Evolutionary conservation across 2,113 vertebrate genomes (phyloP).

Genomic region (Agapornis roseicollis): DNA sequence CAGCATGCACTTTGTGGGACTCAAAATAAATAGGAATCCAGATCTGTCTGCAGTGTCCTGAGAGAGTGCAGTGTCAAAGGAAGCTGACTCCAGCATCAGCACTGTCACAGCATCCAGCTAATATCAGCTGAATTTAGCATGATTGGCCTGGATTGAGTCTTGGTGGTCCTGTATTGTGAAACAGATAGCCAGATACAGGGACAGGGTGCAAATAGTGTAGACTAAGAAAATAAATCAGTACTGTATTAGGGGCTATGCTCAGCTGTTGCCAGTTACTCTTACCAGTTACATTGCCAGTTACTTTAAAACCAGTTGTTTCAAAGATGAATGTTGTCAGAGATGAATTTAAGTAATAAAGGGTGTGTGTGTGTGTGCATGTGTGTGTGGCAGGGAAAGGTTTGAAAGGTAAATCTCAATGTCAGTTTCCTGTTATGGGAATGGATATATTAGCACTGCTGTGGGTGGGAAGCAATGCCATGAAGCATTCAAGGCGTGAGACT

Average conservation of each 20-base stretch:
- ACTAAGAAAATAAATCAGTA: not conserved
- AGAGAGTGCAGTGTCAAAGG: not conserved
- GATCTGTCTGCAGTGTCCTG: not conserved
- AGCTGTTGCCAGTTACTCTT: not conserved
- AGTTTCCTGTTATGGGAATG: not conserved
- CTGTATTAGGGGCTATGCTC: not conserved
- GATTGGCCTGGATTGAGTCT: not conserved
- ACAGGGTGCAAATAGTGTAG: not conserved
- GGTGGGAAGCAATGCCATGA: not conserved
- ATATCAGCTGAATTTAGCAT: not conserved
- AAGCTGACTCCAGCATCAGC: not conserved
- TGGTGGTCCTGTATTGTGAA: not conserved
- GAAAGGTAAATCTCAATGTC: not conserved
- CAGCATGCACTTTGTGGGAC: not conserved
- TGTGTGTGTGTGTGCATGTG: too few species aligned
- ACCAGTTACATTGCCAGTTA: not conserved
- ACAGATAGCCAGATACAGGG: not conserved
- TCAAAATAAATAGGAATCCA: not conserved
- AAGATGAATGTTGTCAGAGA: not conserved
- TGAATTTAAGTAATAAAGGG: not conserved
- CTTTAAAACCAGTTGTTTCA: not conserved
- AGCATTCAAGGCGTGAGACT: not conserved
- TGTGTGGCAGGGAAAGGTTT: accelerated
- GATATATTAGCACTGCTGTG: not conserved
- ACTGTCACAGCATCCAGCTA: not conserved